Conservation (phyloP, 2,113 vertebrate species). For the Hemicordylus capensis region DNA sequence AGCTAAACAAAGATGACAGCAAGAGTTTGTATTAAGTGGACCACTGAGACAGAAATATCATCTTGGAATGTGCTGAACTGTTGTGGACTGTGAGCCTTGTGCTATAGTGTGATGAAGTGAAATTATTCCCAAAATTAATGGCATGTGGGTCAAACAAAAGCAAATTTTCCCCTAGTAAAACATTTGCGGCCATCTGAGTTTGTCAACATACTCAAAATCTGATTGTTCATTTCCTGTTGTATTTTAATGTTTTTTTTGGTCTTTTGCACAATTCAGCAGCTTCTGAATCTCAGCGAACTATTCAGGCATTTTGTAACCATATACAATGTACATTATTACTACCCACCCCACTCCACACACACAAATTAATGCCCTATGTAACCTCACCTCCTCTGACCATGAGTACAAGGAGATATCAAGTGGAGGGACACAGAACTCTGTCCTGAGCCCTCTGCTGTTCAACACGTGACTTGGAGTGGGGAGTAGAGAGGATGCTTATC, state of each 20-base stretch:
- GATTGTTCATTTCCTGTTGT: neutral
- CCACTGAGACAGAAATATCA: neutral
- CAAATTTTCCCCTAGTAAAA: neutral
- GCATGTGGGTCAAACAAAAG: neutral
- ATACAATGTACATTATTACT: too few relatives aligned
- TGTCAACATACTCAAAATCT: constrained; percentile 14
- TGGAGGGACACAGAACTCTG: too few relatives aligned
- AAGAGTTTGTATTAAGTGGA: neutral
- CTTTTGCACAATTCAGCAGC: constrained; percentile 4
- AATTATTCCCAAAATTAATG: neutral
- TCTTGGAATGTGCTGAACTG: neutral
- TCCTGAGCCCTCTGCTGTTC: too few relatives aligned
- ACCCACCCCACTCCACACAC: too few relatives aligned
- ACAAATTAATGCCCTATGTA: too few relatives aligned
- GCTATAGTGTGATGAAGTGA: neutral
- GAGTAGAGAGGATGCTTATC: too few relatives aligned
- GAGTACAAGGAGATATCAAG: too few relatives aligned
- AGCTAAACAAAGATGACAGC: constrained; percentile 76
- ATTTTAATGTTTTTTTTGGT: neutral
- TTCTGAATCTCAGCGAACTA: neutral
- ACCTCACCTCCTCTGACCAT: too few relatives aligned
- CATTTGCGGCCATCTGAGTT: neutral
- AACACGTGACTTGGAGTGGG: too few relatives aligned
- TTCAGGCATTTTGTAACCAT: neutral
- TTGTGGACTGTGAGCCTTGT: neutral